These are phyloP conservation scores for Callospermophilus lateralis DNA, from an alignment of 2,113 vertebrate species.

Conservation along the genomic window DNA sequence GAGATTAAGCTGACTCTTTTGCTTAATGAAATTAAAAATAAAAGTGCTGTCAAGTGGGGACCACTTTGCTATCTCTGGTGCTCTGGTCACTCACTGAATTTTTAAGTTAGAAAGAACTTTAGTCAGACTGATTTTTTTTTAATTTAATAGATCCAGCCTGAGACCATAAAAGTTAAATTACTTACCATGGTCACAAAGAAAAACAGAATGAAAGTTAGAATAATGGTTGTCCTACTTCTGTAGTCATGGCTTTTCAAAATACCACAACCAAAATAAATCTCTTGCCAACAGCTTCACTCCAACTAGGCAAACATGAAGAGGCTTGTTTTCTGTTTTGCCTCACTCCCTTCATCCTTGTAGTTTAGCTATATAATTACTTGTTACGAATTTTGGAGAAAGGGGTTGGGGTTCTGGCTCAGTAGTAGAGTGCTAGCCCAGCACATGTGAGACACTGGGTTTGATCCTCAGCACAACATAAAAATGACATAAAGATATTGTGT, in stretches of 20 bases:
- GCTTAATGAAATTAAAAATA: slow-evolving; percentile 62
- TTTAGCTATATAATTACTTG: slow-evolving; percentile 13
- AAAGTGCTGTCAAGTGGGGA: slow-evolving; percentile 54
- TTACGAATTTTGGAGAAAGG: not conserved
- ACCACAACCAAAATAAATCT: not conserved
- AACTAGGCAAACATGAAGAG: not conserved
- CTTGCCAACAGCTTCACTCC: not conserved
- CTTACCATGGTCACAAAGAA: slow-evolving; percentile 23
- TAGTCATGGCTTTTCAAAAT: not conserved
- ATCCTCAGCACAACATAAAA: too few species aligned
- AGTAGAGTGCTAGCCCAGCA: too few species aligned
- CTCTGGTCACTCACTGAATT: not conserved
- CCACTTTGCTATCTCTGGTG: not conserved
- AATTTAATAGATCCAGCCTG: not conserved
- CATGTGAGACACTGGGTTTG: too few species aligned
- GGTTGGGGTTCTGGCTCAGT: too few species aligned
- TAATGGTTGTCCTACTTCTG: not conserved
- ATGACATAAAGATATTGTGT: too few species aligned
- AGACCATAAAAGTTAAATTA: slow-evolving; percentile 10
- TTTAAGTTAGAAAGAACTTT: slow-evolving; percentile 46
- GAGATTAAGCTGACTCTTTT: slow-evolving; percentile 33
- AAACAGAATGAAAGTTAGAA: slow-evolving; percentile 19
- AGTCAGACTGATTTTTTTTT: too few species aligned
- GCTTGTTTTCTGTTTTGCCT: not conserved
- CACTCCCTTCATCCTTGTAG: not conserved